Evolutionary conservation across 2,113 vertebrate genomes (phyloP).

Genomic region (Sander lucioperca): DNA sequence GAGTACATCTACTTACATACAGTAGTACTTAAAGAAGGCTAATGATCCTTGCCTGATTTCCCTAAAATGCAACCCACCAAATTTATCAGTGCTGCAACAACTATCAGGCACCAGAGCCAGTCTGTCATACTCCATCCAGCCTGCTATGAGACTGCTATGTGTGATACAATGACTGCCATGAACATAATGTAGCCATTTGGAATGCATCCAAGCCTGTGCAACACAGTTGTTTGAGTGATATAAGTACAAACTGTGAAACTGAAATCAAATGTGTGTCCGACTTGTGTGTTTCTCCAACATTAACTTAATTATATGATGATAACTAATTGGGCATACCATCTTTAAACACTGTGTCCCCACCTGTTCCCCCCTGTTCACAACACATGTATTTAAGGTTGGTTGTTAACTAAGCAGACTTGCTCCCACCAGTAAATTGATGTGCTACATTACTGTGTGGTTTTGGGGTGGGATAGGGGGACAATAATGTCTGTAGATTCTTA

Average conservation of each 20-base stretch:
- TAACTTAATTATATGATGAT: background rate
- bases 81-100: slow-evolving; percentile 21
- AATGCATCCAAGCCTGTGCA: background rate
- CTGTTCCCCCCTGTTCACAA: background rate
- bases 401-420: no score
- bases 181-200: background rate
- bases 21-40: background rate
- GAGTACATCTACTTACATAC: background rate
- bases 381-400: background rate
- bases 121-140: slow-evolving; percentile 20
- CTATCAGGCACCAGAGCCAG: slow-evolving; percentile 15
- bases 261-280: background rate
- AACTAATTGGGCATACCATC: background rate
- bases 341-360: background rate
- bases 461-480: no score
- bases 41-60: slow-evolving; percentile 33
- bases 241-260: background rate
- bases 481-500: no score
- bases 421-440: no score
- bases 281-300: background rate
- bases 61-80: slow-evolving; percentile 6
- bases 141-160: background rate
- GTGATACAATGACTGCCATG: background rate
- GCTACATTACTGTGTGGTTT: no score
- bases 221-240: background rate